These are phyloP conservation scores for Ceuthmochares aereus DNA, from an alignment of 2,113 vertebrate species.

Conservation along the genomic window DNA sequence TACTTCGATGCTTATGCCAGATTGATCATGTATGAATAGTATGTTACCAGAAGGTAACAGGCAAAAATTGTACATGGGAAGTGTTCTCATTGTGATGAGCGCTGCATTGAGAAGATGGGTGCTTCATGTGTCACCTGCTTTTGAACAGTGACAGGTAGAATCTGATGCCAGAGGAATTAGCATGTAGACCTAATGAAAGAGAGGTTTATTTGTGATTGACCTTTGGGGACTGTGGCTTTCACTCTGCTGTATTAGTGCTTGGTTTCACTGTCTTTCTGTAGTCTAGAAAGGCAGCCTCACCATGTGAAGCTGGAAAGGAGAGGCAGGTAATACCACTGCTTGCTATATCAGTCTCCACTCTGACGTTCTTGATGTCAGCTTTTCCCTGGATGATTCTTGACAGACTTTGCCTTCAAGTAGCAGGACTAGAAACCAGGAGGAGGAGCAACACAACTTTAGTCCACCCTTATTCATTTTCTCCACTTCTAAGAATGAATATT, in stretches of 20 bases:
- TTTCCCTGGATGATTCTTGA: background rate
- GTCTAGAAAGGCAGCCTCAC: background rate
- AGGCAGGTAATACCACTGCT: background rate
- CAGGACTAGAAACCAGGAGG: background rate
- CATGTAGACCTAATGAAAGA: background rate
- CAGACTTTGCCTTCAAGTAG: background rate
- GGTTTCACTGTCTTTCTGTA: background rate
- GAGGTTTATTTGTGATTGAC: background rate
- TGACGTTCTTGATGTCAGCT: background rate
- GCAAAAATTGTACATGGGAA: background rate
- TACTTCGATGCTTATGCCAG: background rate
- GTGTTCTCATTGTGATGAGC: background rate
- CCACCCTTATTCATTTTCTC: background rate
- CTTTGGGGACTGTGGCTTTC: background rate
- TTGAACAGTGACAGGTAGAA: background rate
- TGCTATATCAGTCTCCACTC: background rate
- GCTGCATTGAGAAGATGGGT: background rate
- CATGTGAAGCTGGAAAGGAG: background rate
- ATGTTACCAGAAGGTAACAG: background rate
- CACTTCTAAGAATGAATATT: background rate
- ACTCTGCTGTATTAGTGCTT: background rate
- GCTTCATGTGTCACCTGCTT: background rate
- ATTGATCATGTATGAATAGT: background rate
- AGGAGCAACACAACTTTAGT: background rate
- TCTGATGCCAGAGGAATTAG: background rate